Conservation (phyloP, 2,113 vertebrate species). For the Sylvietta virens region DNA sequence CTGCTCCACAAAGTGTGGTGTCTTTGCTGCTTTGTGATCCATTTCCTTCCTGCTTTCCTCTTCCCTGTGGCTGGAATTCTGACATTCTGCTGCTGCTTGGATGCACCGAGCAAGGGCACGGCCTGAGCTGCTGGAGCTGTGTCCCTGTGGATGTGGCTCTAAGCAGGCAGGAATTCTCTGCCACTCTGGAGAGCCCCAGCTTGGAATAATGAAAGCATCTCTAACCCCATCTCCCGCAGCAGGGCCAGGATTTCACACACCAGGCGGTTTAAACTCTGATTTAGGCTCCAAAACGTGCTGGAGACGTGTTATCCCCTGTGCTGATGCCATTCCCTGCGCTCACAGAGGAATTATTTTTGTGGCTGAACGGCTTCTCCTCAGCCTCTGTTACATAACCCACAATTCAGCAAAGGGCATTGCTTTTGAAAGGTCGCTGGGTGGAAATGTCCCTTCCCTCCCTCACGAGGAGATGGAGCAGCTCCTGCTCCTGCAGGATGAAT, state of each 20-base stretch:
- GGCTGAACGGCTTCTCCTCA: background rate
- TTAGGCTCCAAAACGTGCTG: background rate
- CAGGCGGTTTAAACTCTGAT: background rate
- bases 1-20: background rate
- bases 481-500: background rate
- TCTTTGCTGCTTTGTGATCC: background rate
- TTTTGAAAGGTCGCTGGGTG: background rate
- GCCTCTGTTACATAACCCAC: background rate
- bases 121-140: background rate
- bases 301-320: background rate
- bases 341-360: background rate
- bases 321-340: background rate
- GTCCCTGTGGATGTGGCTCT: background rate
- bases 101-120: rapidly evolving
- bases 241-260: background rate
- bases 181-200: background rate
- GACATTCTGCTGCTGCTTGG: background rate
- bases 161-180: background rate
- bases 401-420: background rate
- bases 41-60: background rate
- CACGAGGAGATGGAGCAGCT: background rate
- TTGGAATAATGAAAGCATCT: background rate
- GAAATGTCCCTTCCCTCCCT: background rate
- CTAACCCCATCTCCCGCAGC: background rate
- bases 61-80: background rate